Evolutionary conservation across 2,888 invertebrate species (phyloP), one percentile per base, ranked within the genome.

Genomic region (Himalopsyche tibetana): DNA sequence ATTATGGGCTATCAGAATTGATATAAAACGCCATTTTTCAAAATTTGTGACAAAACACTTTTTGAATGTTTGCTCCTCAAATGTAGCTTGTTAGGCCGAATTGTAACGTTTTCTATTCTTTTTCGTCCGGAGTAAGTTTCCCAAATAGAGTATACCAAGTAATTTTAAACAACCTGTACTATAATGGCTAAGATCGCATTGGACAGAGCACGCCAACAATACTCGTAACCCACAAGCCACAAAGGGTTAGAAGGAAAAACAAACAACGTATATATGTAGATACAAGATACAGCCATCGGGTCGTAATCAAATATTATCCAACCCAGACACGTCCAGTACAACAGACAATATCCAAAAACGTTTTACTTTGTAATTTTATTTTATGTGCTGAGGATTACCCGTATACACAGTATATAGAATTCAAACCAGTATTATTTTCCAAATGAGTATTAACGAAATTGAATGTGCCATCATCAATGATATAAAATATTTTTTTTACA

Each of bases 91-190:
- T 28, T 28, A 28, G 28, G 28, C 28, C 28, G 5, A 42, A 42
- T 6, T 42, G 9, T 45, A 69, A 5, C 28, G n/a, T n/a, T 28
- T 28, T 69, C 36, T 4, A 6, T 69, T 28, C 36, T 69, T 28
- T 69, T 36, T 36, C 69, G 69, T n/a, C 56, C 19, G n/a, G 56
- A 28, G 11, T 69, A 69, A 69, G 6, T 36, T 69, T 69, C 69
- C 28, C 63, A n/a, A 63, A 63, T n/a, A 19, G 19, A 63, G 4
- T 4, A 28, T 28, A 69, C 36, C 28, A 28, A 28, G 28, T 28
- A 69, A 69, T 69, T 69, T 69, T 69, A 36, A 28, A 74, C 38
- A 74, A 74, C 36, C 38, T 74, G 74, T 38, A 74, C 74, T 2
- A 74, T 74, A 74, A 38, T 36, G 74, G 38, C 15, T 12, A 4